Evolutionary conservation across 1,140 invertebrate genomes (phyloP), one percentile per base, ranked within the genome.

Genomic region (Cardiocondyla obscurior): DNA sequence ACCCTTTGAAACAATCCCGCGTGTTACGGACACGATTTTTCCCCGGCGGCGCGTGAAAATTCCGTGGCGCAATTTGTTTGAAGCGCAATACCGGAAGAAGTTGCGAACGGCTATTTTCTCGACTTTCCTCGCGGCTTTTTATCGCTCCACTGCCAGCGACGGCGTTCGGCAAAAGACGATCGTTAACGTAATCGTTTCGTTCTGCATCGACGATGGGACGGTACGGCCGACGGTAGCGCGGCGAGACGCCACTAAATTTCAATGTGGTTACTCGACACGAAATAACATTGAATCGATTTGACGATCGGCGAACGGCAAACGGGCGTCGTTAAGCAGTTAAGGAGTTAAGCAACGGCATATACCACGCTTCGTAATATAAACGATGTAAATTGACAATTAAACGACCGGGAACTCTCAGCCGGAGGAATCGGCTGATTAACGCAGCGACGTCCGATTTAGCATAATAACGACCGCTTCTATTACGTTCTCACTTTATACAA

Each of bases 141-240:
- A 77, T 65, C 58, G 58, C 44, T 12, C 30, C 5, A 10, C 73
- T 16, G 19, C 57, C 8, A 81, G 14, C 39, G 39, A 42, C 30
- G 25, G 12, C n/a, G 25, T 57, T 60, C 14, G 33, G n/a, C 44
- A 81, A 57, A n/a, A 57, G 25, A 42, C 58, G 70, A 76, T 60
- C 81, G 33, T 74, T 82, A 57, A 76, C 57, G 14, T 76, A 76
- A 83, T 83, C 79, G 55, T 74, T 83, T 65, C 58, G 72, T 83
- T 83, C 72, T 76, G 72, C 70, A 57, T 57, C 46, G 28, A 22
- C 22, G 70, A 60, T 65, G 58, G 36, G 28, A 22, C 22, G 70
- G 51, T 65, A 49, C 44, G 28, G 65, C 28, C 0, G 44, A 42
- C 53, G 33, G 33, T 19, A 1, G 19, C 16, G 12, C 10, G 19